These are phyloP conservation scores for Antidorcas marsupialis DNA, from an alignment of 2,113 vertebrate species.

Conservation along the genomic window DNA sequence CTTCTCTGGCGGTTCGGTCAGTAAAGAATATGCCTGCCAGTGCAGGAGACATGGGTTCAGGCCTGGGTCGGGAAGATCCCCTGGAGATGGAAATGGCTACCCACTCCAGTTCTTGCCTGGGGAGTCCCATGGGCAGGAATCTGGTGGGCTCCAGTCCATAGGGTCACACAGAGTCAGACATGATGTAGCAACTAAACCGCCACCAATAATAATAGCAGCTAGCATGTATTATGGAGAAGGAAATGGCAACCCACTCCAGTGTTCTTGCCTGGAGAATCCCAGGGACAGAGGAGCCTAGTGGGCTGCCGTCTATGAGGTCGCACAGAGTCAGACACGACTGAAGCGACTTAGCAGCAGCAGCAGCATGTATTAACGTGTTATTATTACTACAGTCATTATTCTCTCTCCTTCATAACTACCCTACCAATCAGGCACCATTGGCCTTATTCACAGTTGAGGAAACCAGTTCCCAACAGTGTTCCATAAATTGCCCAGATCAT, in stretches of 20 bases:
- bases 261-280: too few species aligned
- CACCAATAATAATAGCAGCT: neutral
- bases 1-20: neutral
- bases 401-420: neutral
- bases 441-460: neutral
- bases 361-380: neutral
- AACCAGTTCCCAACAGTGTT: neutral
- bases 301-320: rapidly evolving
- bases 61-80: neutral
- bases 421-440: neutral
- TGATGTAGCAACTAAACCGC: neutral
- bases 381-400: neutral
- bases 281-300: neutral
- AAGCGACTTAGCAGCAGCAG: neutral
- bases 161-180: neutral
- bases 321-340: too few species aligned
- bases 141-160: neutral
- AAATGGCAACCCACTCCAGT: too few species aligned
- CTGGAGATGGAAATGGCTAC: neutral
- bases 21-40: neutral
- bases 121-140: neutral
- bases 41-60: neutral
- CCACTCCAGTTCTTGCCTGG: neutral
- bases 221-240: too few species aligned
- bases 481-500: neutral